phyloP scores from a whole-genome alignment of 2,888 invertebrate genomes.

The Xestia ashworthii region DNA sequence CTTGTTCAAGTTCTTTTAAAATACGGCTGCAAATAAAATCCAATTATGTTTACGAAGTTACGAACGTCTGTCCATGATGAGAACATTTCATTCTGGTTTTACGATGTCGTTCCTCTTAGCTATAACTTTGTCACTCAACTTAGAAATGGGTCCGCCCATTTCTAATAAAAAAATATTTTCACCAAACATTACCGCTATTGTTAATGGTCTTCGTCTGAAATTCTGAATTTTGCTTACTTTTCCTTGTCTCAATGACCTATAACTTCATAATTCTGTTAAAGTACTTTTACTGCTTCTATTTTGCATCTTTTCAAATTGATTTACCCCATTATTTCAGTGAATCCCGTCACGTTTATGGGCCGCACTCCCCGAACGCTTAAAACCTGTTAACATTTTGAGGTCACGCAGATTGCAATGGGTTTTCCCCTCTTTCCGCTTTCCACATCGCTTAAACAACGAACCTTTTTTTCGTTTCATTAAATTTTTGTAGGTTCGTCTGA shows the following conservation, averaged over 20 bases:
- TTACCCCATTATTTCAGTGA: slow-evolving; percentile 56
- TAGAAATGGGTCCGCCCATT: slow-evolving; percentile 56
- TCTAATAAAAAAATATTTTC: slow-evolving; percentile 72
- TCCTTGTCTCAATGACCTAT: slow-evolving; percentile 29
- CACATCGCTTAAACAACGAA: slow-evolving; percentile 11
- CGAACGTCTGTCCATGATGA: slow-evolving; percentile 57
- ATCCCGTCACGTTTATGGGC: slow-evolving; percentile 67
- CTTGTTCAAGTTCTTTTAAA: slow-evolving; percentile 15
- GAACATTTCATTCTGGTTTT: slow-evolving; percentile 78
- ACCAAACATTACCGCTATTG: slow-evolving; percentile 61
- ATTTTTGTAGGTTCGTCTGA: slow-evolving; percentile 1
- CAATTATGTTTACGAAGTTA: slow-evolving; percentile 61
- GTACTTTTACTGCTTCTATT: slow-evolving; percentile 13
- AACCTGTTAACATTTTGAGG: slow-evolving; percentile 68
- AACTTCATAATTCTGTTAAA: slow-evolving; percentile 37
- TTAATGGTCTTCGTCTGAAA: slow-evolving; percentile 67
- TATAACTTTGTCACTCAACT: slow-evolving; percentile 71
- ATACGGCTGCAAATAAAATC: slow-evolving; percentile 38
- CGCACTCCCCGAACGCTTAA: slow-evolving; percentile 52
- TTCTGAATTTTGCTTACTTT: slow-evolving; percentile 55
- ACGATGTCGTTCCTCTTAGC: slow-evolving; percentile 74
- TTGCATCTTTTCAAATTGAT: slow-evolving; percentile 25
- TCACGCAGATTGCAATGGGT: slow-evolving; percentile 62
- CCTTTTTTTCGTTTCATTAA: slow-evolving; percentile 38
- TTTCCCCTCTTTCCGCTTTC: slow-evolving; percentile 33